These are phyloP conservation scores for Crotalus viridis DNA, from an alignment of 2,113 vertebrate species.

Conservation along the genomic window DNA sequence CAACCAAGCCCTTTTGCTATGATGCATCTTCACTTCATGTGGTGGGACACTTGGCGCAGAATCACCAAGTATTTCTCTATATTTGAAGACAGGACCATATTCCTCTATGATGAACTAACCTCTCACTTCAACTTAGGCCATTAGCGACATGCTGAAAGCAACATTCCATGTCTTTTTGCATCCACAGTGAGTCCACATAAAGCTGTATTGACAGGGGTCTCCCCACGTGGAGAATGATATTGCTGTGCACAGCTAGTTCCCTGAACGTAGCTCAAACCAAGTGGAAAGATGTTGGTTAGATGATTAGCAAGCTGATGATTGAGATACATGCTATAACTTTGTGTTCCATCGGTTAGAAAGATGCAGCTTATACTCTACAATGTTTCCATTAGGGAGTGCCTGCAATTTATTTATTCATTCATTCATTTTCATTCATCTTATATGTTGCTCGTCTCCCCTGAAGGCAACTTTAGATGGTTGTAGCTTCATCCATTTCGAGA, in stretches of 20 bases:
- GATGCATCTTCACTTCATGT: neutral
- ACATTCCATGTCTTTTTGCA: neutral
- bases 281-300: neutral
- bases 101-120: neutral
- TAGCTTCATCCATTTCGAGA: neutral
- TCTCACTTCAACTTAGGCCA: neutral
- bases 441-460: neutral
- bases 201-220: neutral
- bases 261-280: neutral
- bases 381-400: neutral
- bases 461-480: neutral
- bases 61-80: neutral
- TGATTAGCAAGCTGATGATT: neutral
- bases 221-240: neutral
- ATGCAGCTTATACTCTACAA: neutral
- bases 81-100: neutral
- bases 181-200: neutral
- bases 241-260: neutral
- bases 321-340: neutral
- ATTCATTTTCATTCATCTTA: neutral
- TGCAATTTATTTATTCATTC: neutral
- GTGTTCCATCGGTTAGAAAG: neutral
- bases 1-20: neutral
- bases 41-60: neutral
- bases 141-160: neutral